These are phyloP conservation scores for Gracilinanus agilis DNA, from an alignment of 2,113 vertebrate genomes.

Conservation along the genomic window DNA sequence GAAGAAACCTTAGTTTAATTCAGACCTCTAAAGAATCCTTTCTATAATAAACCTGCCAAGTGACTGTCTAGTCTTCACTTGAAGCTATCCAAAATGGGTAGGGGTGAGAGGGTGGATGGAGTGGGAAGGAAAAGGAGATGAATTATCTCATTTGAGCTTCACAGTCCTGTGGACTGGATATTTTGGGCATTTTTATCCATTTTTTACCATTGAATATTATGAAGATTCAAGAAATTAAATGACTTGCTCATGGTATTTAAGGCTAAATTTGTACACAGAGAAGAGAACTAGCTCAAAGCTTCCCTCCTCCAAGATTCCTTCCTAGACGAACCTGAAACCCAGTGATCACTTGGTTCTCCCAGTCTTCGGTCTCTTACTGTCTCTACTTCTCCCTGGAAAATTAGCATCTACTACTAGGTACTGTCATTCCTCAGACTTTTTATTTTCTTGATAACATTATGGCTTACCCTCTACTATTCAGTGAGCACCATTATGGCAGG, in stretches of 20 bases:
- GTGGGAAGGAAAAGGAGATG: not conserved
- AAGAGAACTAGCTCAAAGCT: not conserved
- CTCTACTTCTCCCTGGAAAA: not conserved
- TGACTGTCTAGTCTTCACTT: not conserved
- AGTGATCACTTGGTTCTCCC: no score
- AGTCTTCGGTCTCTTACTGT: not conserved
- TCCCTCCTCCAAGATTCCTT: not conserved
- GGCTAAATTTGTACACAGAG: not conserved
- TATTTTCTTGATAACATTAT: not conserved
- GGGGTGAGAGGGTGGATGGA: not conserved
- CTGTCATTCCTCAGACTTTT: not conserved
- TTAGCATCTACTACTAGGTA: not conserved
- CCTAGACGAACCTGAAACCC: no score
- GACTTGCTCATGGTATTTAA: not conserved
- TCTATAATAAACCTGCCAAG: not conserved
- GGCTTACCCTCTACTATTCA: not conserved
- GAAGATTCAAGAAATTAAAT: not conserved
- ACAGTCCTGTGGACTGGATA: not conserved
- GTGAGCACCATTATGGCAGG: not conserved
- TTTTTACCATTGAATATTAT: not conserved
- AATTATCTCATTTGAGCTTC: not conserved
- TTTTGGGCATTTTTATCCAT: not conserved
- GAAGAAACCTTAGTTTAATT: no score
- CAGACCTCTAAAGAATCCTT: not conserved
- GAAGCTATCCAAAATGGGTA: not conserved